Evolutionary conservation across 2,888 invertebrate genomes (phyloP).

Genomic region (Trichopria drosophilae): DNA sequence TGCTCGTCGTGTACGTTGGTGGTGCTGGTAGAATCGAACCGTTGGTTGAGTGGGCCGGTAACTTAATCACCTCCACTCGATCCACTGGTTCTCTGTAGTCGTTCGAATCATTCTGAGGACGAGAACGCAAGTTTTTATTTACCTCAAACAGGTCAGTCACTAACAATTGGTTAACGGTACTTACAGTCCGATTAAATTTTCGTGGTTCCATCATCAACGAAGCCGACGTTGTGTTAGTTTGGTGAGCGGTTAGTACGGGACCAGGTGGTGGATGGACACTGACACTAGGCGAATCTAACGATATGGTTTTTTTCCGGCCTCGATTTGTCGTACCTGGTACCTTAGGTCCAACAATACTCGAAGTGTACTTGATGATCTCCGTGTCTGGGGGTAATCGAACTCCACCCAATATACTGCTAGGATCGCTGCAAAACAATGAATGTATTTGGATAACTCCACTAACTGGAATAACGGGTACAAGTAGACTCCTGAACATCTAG

Average conservation of each 20-base stretch:
- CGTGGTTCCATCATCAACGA: conserved; percentile 58
- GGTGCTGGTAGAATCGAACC: conserved; percentile 58
- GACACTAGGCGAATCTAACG: conserved; percentile 74
- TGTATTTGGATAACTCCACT: conserved; percentile 7
- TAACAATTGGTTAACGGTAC: conserved; percentile 24
- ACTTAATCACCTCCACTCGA: conserved; percentile 80
- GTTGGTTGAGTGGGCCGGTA: conserved; percentile 65
- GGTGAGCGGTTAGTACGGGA: conserved; percentile 50
- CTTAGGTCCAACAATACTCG: conserved; percentile 84
- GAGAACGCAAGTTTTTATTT: no score
- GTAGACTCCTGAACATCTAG: no score
- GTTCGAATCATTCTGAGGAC: conserved; percentile 46
- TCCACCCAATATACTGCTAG: conserved; percentile 79
- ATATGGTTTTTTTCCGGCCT: conserved; percentile 86
- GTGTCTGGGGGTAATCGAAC: conserved; percentile 85
- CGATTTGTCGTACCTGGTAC: conserved; percentile 81
- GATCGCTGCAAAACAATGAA: conserved; percentile 65
- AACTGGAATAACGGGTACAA: no score
- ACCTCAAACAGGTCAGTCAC: no score
- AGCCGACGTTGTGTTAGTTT: conserved; percentile 44
- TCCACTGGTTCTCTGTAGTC: conserved; percentile 61
- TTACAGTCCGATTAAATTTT: conserved; percentile 33
- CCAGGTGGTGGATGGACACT: conserved; percentile 62
- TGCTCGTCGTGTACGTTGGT: conserved; percentile 60
- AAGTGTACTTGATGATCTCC: conserved; percentile 88